phyloP scores from a whole-genome alignment of 2,888 invertebrate species.

The Pteria penguin region DNA sequence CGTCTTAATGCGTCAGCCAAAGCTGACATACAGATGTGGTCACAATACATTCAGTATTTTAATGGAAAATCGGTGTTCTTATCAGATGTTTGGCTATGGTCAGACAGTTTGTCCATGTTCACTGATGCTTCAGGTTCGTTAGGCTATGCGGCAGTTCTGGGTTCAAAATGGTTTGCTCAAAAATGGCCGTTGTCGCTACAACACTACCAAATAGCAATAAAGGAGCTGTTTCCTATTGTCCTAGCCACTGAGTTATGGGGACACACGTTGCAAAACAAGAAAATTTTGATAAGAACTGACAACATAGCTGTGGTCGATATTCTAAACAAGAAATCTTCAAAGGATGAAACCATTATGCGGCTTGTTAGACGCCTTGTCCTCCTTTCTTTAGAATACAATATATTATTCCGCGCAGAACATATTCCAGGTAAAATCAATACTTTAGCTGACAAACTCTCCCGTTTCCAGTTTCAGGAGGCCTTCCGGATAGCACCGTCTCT shows the following conservation, averaged over 20 bases:
- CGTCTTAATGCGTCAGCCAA: constrained; percentile 20
- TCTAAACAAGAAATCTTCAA: constrained; percentile 20
- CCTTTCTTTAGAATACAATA: not conserved
- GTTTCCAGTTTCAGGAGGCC: constrained; percentile 30
- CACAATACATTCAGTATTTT: constrained; percentile 25
- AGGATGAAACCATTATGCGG: constrained; percentile 8
- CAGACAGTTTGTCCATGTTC: not conserved
- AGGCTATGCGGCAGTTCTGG: constrained; percentile 25
- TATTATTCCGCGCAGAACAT: constrained; percentile 4
- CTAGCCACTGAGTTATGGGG: constrained; percentile 7
- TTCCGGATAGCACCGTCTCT: too few relatives aligned
- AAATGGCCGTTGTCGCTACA: not conserved
- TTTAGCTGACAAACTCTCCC: constrained; percentile 23
- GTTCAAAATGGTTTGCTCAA: constrained; percentile 16
- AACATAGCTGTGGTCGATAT: constrained; percentile 24
- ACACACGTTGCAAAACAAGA: not conserved
- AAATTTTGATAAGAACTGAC: constrained; percentile 1
- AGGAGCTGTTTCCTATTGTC: constrained; percentile 13
- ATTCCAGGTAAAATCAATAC: constrained; percentile 18
- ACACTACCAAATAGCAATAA: not conserved
- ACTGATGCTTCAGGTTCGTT: constrained; percentile 8
- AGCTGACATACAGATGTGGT: constrained; percentile 33
- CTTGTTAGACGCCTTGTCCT: constrained; percentile 23
- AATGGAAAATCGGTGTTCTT: constrained; percentile 36
- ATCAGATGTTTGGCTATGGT: constrained; percentile 14